phyloP scores from a whole-genome alignment of 1,140 invertebrate species.

The Drosophila bocki region DNA sequence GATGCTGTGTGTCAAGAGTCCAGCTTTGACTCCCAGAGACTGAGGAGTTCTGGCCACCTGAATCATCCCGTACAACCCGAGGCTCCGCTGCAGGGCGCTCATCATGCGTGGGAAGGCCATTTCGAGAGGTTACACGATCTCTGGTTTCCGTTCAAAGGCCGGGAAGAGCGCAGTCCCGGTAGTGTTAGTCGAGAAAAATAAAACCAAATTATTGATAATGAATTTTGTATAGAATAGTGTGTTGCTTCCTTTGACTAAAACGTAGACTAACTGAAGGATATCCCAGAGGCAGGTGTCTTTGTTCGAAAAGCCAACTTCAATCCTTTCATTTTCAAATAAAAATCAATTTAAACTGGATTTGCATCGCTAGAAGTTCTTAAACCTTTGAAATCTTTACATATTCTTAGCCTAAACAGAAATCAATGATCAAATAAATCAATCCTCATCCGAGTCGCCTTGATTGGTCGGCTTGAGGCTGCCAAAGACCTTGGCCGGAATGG shows the following conservation, averaged over 20 bases:
- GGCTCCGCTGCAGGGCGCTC: conserved; percentile 18
- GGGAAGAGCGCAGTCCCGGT: conserved; percentile 6
- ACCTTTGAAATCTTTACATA: neutral
- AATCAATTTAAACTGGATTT: neutral
- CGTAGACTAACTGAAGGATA: conserved; percentile 5
- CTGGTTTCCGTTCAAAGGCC: conserved; percentile 5
- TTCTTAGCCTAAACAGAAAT: neutral
- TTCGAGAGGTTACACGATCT: neutral
- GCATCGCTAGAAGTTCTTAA: neutral
- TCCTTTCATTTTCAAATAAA: neutral
- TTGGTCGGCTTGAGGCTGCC: conserved; percentile 88
- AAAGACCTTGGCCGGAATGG: conserved; percentile 94
- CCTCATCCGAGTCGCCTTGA: conserved; percentile 63
- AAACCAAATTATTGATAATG: conserved; percentile 12
- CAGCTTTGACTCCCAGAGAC: neutral
- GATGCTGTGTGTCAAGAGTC: neutral
- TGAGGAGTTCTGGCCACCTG: neutral
- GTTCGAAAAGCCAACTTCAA: neutral
- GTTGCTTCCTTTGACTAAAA: conserved; percentile 13
- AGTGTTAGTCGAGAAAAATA: neutral
- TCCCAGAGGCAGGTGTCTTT: conserved; percentile 1
- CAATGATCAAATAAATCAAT: conserved; percentile 30
- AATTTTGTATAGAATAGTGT: conserved; percentile 36
- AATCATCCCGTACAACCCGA: conserved; percentile 10
- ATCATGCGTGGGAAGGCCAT: conserved; percentile 34